Conservation (phyloP, 1,140 invertebrate species). For the Zophobas atratus region DNA sequence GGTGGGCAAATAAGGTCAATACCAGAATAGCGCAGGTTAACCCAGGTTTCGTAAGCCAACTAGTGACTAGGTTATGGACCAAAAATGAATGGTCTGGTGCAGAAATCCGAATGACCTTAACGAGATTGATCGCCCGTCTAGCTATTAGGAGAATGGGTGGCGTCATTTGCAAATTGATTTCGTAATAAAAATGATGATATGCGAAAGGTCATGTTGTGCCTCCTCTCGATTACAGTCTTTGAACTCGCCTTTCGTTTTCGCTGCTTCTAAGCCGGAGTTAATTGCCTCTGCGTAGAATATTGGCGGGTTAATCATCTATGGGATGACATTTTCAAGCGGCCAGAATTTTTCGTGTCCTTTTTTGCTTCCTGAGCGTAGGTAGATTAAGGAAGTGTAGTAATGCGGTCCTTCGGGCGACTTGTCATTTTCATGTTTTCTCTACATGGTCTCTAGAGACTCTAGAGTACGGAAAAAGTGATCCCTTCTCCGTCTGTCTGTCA, state of each 20-base stretch:
- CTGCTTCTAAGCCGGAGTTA: background rate
- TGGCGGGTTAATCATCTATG: too few relatives aligned
- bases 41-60: background rate
- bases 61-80: background rate
- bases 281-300: background rate
- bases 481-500: too few relatives aligned
- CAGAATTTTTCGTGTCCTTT: too few relatives aligned
- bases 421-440: too few relatives aligned
- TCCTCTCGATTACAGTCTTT: background rate
- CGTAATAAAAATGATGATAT: slow-evolving; percentile 15
- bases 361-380: too few relatives aligned
- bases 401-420: too few relatives aligned
- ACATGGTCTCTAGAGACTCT: too few relatives aligned
- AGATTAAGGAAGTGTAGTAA: too few relatives aligned
- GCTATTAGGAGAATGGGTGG: slow-evolving; percentile 9
- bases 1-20: slow-evolving; percentile 30
- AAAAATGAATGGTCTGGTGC: slow-evolving; percentile 21
- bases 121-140: slow-evolving; percentile 4
- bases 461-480: too few relatives aligned
- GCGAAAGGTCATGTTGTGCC: slow-evolving; percentile 2
- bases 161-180: slow-evolving; percentile 31
- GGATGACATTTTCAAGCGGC: too few relatives aligned
- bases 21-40: slow-evolving; percentile 1
- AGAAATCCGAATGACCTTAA: slow-evolving; percentile 14
- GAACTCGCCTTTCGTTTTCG: background rate